These are phyloP conservation scores for Myotis lucifugus DNA, from an alignment of 2,113 vertebrate genomes.

Conservation along the genomic window DNA sequence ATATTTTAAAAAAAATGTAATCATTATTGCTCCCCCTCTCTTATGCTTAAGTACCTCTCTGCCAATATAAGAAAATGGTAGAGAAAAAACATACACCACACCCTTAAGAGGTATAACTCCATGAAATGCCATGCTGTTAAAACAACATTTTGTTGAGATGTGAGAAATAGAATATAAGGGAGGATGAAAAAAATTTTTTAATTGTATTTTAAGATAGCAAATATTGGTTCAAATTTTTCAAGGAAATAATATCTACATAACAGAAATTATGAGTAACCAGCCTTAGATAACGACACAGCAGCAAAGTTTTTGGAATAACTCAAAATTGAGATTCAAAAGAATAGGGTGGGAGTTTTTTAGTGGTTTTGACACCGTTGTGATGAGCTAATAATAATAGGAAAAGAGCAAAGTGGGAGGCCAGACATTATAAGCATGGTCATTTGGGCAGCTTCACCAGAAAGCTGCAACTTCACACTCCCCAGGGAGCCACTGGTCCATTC, in stretches of 20 bases:
- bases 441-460: not conserved
- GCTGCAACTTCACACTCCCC: not conserved
- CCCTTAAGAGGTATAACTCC: not conserved
- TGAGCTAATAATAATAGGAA: not conserved
- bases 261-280: not conserved
- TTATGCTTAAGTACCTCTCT: not conserved
- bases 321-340: conserved; percentile 14
- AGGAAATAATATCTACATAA: not conserved
- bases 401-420: not conserved
- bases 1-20: not conserved
- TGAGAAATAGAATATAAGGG: not conserved
- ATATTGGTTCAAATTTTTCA: not conserved
- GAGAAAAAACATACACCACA: not conserved
- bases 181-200: not conserved
- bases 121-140: not conserved
- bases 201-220: not conserved
- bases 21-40: not conserved
- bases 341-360: not conserved
- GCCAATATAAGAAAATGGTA: not conserved
- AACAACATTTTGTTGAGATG: not conserved
- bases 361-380: not conserved
- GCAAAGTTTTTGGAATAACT: conserved; percentile 1
- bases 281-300: not conserved
- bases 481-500: not conserved
- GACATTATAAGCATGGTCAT: not conserved